Base-by-base conservation (phyloP, 2,797 vertebrate genomes). In the Enteromius viviparus region DNA sequence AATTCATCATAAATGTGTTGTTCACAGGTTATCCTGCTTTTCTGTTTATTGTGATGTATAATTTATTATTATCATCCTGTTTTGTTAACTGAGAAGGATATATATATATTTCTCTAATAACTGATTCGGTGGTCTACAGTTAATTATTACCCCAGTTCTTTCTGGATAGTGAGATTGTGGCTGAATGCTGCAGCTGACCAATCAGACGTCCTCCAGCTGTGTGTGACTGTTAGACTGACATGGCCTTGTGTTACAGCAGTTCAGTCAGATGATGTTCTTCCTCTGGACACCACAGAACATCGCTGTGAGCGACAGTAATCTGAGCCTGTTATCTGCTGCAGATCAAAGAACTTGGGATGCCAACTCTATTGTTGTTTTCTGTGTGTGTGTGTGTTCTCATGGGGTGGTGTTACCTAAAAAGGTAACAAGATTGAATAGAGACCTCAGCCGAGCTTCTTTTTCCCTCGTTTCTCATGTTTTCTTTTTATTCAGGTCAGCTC, bases 401-500 rank as follows among this genome's bases (percentile, higher is more conserved):
- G 76, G 40, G 58, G 40, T 58, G 11, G 15, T 21, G 23, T 64
- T 45, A 29, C 58, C 40, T 47, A 6, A 62, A 58, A 62, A 29
- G n/a, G 75, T 47, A 77, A n/a, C 58, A 32, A 15, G 32, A 77
- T n/a, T 82, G 42, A 76, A 29, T 26, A 81, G 14, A 84, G 62
- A 68, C 53, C 12, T 19, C 45, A 47, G 29, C 64, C 26, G 69
- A 60, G 17, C 70, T 74, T 77, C 53, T 68, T 14, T 37, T 80
- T 7, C 58, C 12, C 21, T 49, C 17, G 19, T 71, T 42, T 71
- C 81, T 80, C 47, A 26, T 76, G 23, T 65, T 49, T 47, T 80
- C 78, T 76, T 37, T 71, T 60, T 74, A 76, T 77, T 64, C 40
- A 62, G 75, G 75, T 77, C 58, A 77, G 75, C 37, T 77, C 75